Percentiles rank a stretch among this genome's conserved stretches.
These are phyloP conservation scores for Microctonus brassicae DNA, from an alignment of 2,888 invertebrate species.

Conservation along the genomic window DNA sequence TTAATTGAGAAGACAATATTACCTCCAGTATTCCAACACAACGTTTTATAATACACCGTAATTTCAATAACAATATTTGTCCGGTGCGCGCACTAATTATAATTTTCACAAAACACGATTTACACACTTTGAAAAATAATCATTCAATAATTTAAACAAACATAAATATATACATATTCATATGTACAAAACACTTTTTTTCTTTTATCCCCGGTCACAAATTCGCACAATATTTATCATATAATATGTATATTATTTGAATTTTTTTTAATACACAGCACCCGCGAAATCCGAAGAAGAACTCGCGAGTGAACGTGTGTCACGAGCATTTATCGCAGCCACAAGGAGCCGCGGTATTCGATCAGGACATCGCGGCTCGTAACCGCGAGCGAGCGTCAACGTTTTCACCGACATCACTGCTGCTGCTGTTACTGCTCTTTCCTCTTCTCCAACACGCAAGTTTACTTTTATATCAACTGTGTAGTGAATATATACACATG, in stretches of 20 bases:
- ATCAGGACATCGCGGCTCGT: conserved; percentile 22
- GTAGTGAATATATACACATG: conserved; percentile 4
- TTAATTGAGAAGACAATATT: background rate
- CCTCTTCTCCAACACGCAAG: conserved; percentile 16
- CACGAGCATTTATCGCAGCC: conserved; percentile 16
- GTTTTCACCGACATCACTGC: conserved; percentile 19
- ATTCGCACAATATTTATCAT: background rate
- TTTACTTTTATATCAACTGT: conserved; percentile 2
- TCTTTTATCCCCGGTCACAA: no score
- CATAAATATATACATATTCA: background rate
- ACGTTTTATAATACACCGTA: background rate
- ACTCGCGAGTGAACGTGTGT: conserved; percentile 5
- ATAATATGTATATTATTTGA: background rate
- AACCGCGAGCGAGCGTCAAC: conserved; percentile 8
- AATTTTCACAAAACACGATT: background rate
- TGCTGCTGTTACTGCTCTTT: background rate
- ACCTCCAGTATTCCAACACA: background rate
- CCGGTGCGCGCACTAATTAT: background rate
- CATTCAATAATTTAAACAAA: background rate
- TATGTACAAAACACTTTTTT: background rate
- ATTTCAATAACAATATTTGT: background rate
- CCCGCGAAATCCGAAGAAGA: conserved; percentile 6
- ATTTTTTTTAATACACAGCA: background rate
- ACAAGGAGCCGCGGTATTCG: conserved; percentile 29
- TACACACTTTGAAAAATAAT: background rate